phyloP scores from a whole-genome alignment of 1,140 invertebrate genomes.

The Bombus waltoni region DNA sequence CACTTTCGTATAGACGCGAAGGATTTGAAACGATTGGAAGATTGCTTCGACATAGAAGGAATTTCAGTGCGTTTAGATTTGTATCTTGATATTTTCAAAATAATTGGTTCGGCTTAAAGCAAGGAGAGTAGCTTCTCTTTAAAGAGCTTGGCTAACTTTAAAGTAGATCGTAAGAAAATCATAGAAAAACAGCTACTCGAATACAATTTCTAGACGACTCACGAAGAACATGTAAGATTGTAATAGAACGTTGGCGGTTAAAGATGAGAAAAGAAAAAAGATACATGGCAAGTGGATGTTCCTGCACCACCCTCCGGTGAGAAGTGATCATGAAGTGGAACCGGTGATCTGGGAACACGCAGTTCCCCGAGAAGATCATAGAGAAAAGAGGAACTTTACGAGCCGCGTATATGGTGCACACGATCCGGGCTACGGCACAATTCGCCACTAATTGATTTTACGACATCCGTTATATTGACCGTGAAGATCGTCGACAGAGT shows the following conservation, averaged over 20 bases:
- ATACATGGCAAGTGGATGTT: neutral
- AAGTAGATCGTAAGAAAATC: neutral
- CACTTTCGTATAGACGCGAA: neutral
- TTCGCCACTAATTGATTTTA: slow-evolving; percentile 78
- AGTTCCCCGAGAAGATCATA: slow-evolving; percentile 9
- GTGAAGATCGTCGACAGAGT: slow-evolving; percentile 68
- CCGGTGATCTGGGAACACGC: slow-evolving; percentile 1
- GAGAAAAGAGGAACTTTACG: slow-evolving; percentile 26
- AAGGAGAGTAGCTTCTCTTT: neutral
- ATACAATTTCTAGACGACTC: neutral
- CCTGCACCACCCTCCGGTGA: neutral
- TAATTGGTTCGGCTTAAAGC: neutral
- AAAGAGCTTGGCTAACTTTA: neutral
- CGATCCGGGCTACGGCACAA: slow-evolving; percentile 70
- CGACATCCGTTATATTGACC: slow-evolving; percentile 76
- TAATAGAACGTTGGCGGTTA: too few relatives aligned
- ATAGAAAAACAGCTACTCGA: neutral
- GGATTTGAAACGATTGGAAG: neutral
- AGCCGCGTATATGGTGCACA: neutral
- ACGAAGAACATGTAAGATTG: neutral
- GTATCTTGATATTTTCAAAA: neutral
- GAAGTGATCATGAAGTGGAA: slow-evolving; percentile 3
- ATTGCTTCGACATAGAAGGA: too few relatives aligned
- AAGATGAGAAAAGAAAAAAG: neutral
- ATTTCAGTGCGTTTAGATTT: neutral